phyloP scores from a whole-genome alignment of 2,888 invertebrate genomes.

The Melikaiella ostensackeni region DNA sequence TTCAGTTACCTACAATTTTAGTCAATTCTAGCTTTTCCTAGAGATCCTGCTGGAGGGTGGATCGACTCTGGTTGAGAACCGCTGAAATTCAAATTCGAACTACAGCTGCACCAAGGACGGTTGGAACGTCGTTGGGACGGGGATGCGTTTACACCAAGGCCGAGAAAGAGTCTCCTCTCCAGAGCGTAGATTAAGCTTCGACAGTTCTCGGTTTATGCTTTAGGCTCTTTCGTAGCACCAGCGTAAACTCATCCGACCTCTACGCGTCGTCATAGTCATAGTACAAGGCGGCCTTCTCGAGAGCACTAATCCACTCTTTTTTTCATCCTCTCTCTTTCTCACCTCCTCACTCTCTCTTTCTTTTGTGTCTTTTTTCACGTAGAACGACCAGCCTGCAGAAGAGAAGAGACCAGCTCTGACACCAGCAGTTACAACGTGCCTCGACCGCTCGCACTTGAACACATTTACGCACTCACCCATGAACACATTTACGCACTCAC shows the following conservation, averaged over 20 bases:
- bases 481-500: neutral
- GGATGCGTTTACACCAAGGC: neutral
- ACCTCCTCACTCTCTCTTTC: conserved; percentile 44
- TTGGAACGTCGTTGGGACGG: too few species aligned
- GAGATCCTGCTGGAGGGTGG: neutral
- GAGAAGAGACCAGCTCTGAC: conserved; percentile 42
- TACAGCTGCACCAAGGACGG: conserved; percentile 25
- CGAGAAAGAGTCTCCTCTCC: too few species aligned
- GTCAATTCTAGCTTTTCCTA: neutral
- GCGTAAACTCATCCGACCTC: neutral
- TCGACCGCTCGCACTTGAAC: too few species aligned
- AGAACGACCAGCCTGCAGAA: conserved; percentile 20
- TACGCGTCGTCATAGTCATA: conserved; percentile 6
- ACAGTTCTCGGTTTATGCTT: too few species aligned
- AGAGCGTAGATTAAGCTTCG: too few species aligned
- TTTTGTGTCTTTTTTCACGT: conserved; percentile 47
- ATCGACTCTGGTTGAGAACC: neutral
- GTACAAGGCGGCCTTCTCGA: conserved; percentile 8
- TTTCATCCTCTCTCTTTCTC: conserved; percentile 44
- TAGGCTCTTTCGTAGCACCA: neutral
- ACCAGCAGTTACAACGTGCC: conserved; percentile 44
- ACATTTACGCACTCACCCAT: conserved; percentile 8
- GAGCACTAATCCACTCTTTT: conserved; percentile 41
- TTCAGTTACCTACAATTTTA: neutral
- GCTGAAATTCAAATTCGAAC: conserved; percentile 21